phyloP scores from a whole-genome alignment of 2,888 invertebrate species.

The Amphipyra tragopoginis region DNA sequence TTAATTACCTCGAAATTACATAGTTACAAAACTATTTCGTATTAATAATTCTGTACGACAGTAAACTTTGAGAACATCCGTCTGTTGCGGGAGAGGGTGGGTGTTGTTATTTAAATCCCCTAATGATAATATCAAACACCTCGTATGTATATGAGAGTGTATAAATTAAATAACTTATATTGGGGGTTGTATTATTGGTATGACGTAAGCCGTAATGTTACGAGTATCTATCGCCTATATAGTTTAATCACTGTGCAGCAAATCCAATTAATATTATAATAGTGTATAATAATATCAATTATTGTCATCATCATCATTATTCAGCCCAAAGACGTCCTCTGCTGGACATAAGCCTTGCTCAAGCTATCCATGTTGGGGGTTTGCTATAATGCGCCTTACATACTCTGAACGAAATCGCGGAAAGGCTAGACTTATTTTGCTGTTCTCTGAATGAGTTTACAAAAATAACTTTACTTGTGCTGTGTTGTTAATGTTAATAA shows the following conservation, averaged over 20 bases:
- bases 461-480: too few species aligned
- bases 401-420: too few species aligned
- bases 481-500: too few species aligned
- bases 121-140: slow-evolving; percentile 39
- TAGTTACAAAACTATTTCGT: slow-evolving; percentile 57
- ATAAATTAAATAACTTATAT: slow-evolving; percentile 11
- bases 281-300: too few species aligned
- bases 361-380: too few species aligned
- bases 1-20: slow-evolving; percentile 52
- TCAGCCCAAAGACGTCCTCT: too few species aligned
- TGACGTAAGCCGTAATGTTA: background rate
- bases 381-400: too few species aligned
- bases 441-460: too few species aligned
- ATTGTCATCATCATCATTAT: too few species aligned
- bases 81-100: slow-evolving; percentile 25
- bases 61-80: slow-evolving; percentile 52
- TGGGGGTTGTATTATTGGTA: background rate
- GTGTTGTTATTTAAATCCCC: slow-evolving; percentile 39
- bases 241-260: background rate
- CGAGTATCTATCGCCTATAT: background rate
- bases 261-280: too few species aligned
- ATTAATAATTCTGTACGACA: slow-evolving; percentile 52
- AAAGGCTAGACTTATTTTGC: too few species aligned
- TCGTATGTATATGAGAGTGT: background rate
- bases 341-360: too few species aligned